Evolutionary conservation across 1,140 invertebrate species (phyloP).

Genomic region (Drosophila bocqueti): DNA sequence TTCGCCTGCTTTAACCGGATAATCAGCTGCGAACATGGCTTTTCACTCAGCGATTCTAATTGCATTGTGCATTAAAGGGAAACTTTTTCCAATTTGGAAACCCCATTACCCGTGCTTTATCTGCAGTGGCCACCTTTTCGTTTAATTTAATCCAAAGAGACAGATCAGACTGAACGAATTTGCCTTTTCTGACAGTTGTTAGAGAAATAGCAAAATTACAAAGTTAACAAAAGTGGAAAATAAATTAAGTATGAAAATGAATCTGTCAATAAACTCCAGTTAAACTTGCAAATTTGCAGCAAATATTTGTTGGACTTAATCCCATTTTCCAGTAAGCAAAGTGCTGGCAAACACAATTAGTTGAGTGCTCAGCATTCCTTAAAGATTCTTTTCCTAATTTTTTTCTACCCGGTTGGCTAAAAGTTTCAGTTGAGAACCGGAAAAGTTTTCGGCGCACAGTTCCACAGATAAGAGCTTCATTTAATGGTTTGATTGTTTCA

Average conservation of each 20-base stretch:
- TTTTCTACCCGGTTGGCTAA: background rate
- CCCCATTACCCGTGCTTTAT: conserved; percentile 4
- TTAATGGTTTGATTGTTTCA: conserved; percentile 50
- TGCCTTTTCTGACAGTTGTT: conserved; percentile 10
- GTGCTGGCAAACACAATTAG: conserved; percentile 63
- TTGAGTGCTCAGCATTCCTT: conserved; percentile 37
- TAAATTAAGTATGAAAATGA: conserved; percentile 42
- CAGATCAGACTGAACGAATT: conserved; percentile 37
- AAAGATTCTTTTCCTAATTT: conserved; percentile 11
- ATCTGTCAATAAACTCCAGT: conserved; percentile 33
- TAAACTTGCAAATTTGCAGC: conserved; percentile 28
- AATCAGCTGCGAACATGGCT: conserved; percentile 52
- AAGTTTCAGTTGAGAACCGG: conserved; percentile 15
- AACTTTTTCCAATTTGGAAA: conserved; percentile 38
- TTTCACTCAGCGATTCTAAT: conserved; percentile 52
- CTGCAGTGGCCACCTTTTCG: conserved; percentile 30
- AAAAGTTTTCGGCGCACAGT: conserved; percentile 28
- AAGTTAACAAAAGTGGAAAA: conserved; percentile 13
- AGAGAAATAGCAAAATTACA: conserved; percentile 2
- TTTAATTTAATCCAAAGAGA: conserved; percentile 30
- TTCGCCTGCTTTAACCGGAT: conserved; percentile 31
- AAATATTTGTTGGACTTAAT: conserved; percentile 48
- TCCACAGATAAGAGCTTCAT: conserved; percentile 33
- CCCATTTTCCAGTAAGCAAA: conserved; percentile 40
- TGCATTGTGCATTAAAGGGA: conserved; percentile 35